A percentile compares a stretch with the other conserved stretches of the same genome.
Conservation (phyloP, 2,113 vertebrate species). For the Gavialis gangeticus region DNA sequence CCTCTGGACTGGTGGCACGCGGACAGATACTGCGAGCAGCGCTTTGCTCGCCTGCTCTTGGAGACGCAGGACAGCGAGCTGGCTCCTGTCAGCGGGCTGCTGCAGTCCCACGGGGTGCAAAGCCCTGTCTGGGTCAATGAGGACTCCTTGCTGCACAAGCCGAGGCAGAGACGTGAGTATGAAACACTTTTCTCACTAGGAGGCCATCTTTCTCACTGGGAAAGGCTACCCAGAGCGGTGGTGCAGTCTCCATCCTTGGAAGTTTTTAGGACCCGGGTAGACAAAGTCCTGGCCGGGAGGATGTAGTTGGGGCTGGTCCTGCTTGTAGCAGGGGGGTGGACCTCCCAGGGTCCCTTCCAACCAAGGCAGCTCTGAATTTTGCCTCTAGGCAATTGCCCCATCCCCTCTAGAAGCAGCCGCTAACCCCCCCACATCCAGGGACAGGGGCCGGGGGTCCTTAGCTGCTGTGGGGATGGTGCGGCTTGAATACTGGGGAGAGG, state of each 20-base stretch:
- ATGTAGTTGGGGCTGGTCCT: no score
- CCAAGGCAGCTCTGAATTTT: no score
- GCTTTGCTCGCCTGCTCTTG: constrained; percentile 79
- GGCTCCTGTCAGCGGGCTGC: constrained; percentile 51
- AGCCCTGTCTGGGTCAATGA: constrained; percentile 81
- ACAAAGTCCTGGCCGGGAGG: no score
- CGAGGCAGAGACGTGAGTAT: constrained; percentile 68
- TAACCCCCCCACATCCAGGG: not conserved
- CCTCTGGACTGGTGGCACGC: constrained; percentile 84
- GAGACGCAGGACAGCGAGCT: constrained; percentile 1
- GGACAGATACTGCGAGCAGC: constrained; percentile 80
- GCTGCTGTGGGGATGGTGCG: not conserved
- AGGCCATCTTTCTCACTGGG: no score
- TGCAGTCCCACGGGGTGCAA: constrained; percentile 59
- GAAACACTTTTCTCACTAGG: no score
- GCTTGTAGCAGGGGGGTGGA: no score
- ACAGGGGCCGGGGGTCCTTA: not conserved
- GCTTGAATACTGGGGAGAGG: not conserved
- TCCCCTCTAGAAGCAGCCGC: not conserved
- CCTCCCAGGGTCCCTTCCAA: no score
- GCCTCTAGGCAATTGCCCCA: not conserved
- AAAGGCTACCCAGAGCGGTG: no score
- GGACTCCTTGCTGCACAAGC: constrained; percentile 11
- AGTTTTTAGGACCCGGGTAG: no score
- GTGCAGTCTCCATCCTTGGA: no score